Conservation (phyloP, 2,113 vertebrate genomes). For the Lampris megalopsis region DNA sequence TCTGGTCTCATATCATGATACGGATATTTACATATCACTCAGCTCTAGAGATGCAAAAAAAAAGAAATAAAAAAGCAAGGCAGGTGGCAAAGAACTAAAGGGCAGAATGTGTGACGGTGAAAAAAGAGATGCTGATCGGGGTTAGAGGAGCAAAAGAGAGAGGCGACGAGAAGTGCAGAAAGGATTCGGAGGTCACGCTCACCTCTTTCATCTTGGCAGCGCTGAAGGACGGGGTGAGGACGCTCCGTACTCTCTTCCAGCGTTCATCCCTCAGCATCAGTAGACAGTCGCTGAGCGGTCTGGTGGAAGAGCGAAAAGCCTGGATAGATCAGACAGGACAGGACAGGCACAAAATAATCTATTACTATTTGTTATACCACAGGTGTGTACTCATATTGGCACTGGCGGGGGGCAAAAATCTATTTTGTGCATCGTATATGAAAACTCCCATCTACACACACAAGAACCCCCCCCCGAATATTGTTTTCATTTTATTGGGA, state of each 20-base stretch:
- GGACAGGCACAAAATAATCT: neutral
- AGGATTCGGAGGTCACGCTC: conserved; percentile 51
- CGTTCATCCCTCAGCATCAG: conserved; percentile 87
- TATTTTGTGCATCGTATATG: too few relatives aligned
- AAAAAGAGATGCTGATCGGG: neutral
- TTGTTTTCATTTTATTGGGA: conserved; percentile 35
- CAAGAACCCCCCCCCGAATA: conserved; percentile 23
- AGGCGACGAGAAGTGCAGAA: neutral
- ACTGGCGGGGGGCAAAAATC: too few relatives aligned
- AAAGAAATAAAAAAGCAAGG: too few relatives aligned
- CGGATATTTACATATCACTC: too few relatives aligned
- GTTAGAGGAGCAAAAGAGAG: neutral
- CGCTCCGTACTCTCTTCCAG: conserved; percentile 89
- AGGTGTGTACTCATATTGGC: too few relatives aligned
- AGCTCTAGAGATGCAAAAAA: too few relatives aligned
- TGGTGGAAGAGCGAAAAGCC: conserved; percentile 73
- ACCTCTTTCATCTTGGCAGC: conserved; percentile 89
- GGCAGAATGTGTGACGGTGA: too few relatives aligned
- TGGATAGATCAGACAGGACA: conserved; percentile 20
- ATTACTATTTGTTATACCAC: neutral
- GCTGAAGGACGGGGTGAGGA: conserved; percentile 89
- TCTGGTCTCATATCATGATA: too few relatives aligned
- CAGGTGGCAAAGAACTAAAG: too few relatives aligned
- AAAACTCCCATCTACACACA: neutral
- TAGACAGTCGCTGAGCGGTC: conserved; percentile 89